Conservation (phyloP, 2,113 vertebrate genomes). For the Sylvilagus bachmani region DNA sequence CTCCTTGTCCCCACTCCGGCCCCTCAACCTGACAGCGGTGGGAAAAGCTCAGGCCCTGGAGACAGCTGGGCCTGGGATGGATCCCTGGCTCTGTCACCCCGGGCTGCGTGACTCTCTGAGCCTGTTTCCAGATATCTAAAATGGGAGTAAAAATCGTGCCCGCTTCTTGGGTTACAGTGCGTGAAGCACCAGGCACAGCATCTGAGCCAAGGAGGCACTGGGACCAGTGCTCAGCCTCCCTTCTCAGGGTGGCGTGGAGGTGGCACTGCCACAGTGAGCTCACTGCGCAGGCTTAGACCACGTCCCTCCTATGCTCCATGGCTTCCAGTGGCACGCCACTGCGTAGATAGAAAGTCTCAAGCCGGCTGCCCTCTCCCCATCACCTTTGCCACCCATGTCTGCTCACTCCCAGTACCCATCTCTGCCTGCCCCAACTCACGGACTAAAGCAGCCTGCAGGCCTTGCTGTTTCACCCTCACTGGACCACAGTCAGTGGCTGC, state of each 20-base stretch:
- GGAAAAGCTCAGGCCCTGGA: neutral
- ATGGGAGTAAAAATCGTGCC: neutral
- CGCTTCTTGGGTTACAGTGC: neutral
- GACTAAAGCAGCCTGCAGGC: neutral
- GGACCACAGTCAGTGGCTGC: neutral
- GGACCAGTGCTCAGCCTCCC: neutral
- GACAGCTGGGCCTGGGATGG: neutral
- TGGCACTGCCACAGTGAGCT: neutral
- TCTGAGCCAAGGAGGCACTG: neutral
- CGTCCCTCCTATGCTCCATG: neutral
- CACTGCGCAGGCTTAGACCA: rapidly evolving
- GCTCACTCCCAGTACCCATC: neutral
- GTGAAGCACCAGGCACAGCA: neutral
- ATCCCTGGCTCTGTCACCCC: neutral
- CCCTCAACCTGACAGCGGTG: neutral
- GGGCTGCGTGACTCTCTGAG: neutral
- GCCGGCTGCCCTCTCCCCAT: neutral
- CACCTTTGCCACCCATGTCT: neutral
- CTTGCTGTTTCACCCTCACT: neutral
- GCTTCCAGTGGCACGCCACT: neutral
- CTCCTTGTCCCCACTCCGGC: neutral
- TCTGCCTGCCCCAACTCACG: rapidly evolving
- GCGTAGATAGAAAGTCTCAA: neutral
- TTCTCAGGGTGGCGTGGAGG: neutral
- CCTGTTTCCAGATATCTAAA: slow-evolving; percentile 26